Evolutionary conservation across 2,797 vertebrate species (phyloP), one percentile per base, ranked within the genome.

Genomic region (Typhlichthys eigenmanni): DNA sequence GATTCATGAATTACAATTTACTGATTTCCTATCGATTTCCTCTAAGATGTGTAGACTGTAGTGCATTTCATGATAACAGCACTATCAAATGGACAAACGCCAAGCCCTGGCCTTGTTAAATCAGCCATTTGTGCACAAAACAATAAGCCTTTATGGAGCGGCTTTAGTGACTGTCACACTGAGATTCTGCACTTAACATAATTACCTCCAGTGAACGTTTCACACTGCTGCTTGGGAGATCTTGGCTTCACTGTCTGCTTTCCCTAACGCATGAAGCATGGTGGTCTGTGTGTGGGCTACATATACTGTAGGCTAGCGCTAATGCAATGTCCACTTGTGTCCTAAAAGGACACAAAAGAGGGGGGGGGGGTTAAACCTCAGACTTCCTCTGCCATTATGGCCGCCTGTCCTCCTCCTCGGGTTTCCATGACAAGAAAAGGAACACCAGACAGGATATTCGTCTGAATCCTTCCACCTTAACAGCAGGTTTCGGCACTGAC

Each of bases 371-470:
- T 19, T 46, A 56, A 75, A 71, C 73, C 75, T 66, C 68, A 58
- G 38, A 65, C 72, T 63, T 73, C 74, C 53, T 72, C 61, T 12
- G 0, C 47, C 47, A 5, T 59, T 72, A 65, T 45, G 6, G 14
- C 10, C 6, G 56, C 60, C 69, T 10, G 17, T 69, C 69, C 69
- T 8, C 66, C 72, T 83, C 73, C 84, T 87, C 82, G 45, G 70
- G 82, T 89, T 89, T 69, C 85, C 68, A 60, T 51, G 66, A 84
- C 74, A 82, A 84, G 68, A 79, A 80, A 82, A 88, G 74, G 57
- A 84, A 79, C 69, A 75, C 74, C 66, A 71, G 64, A 70, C 71
- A 80, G 82, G 76, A 85, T 75, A 83, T 81, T 78, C 70, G 72
- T 78, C 72, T 60, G 62, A 76, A 71, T 86, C 70, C 83, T 68